These are phyloP conservation scores for Procambarus virginalis DNA, from an alignment of 1,140 invertebrate genomes.

Conservation along the genomic window DNA sequence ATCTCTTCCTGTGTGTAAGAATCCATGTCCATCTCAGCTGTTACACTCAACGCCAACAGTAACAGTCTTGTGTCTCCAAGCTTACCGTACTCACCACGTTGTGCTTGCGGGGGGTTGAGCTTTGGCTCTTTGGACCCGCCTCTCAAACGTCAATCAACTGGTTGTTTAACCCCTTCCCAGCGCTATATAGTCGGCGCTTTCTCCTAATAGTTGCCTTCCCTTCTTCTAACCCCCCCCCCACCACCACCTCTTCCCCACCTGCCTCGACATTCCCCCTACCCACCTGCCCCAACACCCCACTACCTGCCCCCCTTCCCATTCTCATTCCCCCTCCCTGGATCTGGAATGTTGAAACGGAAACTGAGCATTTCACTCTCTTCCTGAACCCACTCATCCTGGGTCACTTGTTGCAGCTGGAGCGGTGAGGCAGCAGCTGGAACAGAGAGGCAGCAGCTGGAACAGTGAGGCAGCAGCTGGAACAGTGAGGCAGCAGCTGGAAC, in stretches of 20 bases:
- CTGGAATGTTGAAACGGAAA: no score
- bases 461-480: no score
- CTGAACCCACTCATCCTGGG: no score
- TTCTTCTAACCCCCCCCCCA: not conserved
- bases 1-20: no score
- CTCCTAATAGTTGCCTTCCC: not conserved
- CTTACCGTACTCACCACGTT: not conserved
- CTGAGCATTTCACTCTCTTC: no score
- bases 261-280: not conserved
- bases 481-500: no score
- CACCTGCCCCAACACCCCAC: not conserved
- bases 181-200: not conserved
- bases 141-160: not conserved
- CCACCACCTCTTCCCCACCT: constrained; percentile 1
- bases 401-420: no score
- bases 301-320: not conserved
- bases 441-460: no score
- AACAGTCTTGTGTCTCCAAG: not conserved
- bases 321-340: no score
- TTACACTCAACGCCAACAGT: no score
- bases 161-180: not conserved
- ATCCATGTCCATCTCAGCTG: not conserved
- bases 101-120: no score
- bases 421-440: no score
- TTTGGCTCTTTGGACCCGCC: not conserved